Conservation (phyloP, 2,797 vertebrate species). For the Lacerta bilineata region DNA sequence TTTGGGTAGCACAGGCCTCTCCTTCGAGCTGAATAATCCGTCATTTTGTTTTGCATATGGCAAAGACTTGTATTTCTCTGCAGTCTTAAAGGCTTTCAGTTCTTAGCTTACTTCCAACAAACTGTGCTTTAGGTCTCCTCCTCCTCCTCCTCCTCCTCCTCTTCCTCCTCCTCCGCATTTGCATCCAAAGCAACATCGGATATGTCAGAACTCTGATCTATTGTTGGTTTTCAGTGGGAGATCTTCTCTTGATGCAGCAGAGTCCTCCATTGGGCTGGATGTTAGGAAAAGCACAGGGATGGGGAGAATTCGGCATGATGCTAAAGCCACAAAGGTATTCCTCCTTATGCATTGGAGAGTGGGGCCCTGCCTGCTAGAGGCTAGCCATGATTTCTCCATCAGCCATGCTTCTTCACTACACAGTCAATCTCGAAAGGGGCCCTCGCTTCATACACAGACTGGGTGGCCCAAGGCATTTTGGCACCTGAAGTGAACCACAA, state of each 20-base stretch:
- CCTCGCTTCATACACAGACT: too few species aligned
- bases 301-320: background rate
- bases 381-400: too few species aligned
- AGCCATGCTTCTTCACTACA: too few species aligned
- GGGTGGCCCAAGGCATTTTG: too few species aligned
- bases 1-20: background rate
- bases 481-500: too few species aligned
- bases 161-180: background rate
- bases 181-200: background rate
- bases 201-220: background rate
- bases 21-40: background rate
- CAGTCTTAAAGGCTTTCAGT: background rate
- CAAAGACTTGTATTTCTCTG: background rate
- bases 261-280: background rate
- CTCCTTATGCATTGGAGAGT: too few species aligned
- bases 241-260: background rate
- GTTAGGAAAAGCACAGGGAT: background rate
- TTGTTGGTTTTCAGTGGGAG: background rate
- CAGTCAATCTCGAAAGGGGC: too few species aligned
- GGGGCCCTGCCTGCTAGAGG: too few species aligned
- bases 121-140: background rate
- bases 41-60: constrained; percentile 37
- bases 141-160: background rate
- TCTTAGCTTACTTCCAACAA: background rate
- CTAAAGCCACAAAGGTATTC: too few species aligned